Conservation (phyloP, 2,113 vertebrate species). For the Neogobius melanostomus region DNA sequence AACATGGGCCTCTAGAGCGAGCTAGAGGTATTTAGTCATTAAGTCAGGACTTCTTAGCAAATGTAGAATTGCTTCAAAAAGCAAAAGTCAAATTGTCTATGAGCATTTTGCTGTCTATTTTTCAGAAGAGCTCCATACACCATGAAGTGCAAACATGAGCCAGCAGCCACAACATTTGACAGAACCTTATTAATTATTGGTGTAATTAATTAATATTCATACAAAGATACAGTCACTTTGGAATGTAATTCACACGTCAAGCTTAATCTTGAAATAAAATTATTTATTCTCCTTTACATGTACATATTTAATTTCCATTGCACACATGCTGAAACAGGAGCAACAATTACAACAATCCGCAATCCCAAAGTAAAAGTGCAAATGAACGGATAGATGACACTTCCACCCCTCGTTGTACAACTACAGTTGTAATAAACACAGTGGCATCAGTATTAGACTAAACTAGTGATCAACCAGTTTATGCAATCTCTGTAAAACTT, state of each 20-base stretch:
- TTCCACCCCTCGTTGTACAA: neutral
- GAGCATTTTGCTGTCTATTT: slow-evolving; percentile 2
- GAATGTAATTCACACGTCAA: neutral
- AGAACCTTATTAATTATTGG: neutral
- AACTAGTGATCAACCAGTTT: neutral
- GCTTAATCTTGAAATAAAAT: neutral
- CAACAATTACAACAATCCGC: neutral
- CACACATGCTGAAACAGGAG: neutral
- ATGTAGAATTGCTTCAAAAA: slow-evolving; percentile 34
- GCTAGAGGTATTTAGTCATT: slow-evolving; percentile 23
- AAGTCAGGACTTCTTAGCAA: slow-evolving; percentile 16
- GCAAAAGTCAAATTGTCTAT: slow-evolving; percentile 18
- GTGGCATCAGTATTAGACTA: neutral
- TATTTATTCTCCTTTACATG: neutral
- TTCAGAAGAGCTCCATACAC: neutral
- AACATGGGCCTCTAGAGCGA: slow-evolving; percentile 37
- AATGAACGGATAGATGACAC: neutral
- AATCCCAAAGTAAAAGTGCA: slow-evolving; percentile 25
- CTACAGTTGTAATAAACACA: neutral
- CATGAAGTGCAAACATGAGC: neutral
- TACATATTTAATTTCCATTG: neutral
- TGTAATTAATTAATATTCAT: neutral
- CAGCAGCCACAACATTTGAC: neutral
- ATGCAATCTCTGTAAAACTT: neutral
- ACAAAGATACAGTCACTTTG: neutral